A percentile compares a stretch with the other conserved stretches of the same genome.
phyloP scores from a whole-genome alignment of 2,113 vertebrate species.

The Pungitius pungitius region DNA sequence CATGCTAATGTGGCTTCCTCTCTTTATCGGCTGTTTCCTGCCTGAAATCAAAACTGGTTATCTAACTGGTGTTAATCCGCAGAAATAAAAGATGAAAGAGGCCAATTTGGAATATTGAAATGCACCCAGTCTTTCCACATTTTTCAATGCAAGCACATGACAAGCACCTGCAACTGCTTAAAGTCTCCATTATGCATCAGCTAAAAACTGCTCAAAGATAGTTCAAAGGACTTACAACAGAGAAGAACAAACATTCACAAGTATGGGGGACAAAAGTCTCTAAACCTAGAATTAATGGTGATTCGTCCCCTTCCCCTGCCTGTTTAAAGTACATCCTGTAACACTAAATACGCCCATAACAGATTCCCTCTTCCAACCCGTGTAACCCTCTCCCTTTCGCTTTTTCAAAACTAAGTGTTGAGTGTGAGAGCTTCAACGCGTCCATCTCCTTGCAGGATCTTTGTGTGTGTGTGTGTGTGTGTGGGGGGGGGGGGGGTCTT shows the following conservation, averaged over 20 bases:
- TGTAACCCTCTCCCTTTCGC: slow-evolving; percentile 36
- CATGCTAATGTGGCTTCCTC: slow-evolving; percentile 24
- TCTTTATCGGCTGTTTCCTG: slow-evolving; percentile 20
- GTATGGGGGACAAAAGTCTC: slow-evolving; percentile 71
- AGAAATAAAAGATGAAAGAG: slow-evolving; percentile 27
- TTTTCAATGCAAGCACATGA: slow-evolving; percentile 52
- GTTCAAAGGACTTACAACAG: slow-evolving; percentile 72
- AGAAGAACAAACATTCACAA: slow-evolving; percentile 79
- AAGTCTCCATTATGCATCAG: slow-evolving; percentile 60
- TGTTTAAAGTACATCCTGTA: slow-evolving; percentile 53
- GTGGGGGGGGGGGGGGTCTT: slow-evolving; percentile 17
- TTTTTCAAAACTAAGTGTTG: slow-evolving; percentile 55
- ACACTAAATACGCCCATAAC: slow-evolving; percentile 53
- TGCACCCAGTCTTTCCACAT: slow-evolving; percentile 31
- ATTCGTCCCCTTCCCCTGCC: slow-evolving; percentile 44
- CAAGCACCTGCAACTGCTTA: slow-evolving; percentile 62
- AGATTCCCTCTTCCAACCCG: slow-evolving; percentile 34
- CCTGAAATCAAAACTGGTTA: slow-evolving; percentile 31
- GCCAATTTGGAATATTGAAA: slow-evolving; percentile 51
- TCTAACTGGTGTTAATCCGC: slow-evolving; percentile 26
- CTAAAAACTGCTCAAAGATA: slow-evolving; percentile 75
- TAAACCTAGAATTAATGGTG: slow-evolving; percentile 56
- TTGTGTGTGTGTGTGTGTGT: slow-evolving; percentile 42
- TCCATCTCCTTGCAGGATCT: slow-evolving; percentile 67
- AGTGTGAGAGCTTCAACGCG: slow-evolving; percentile 57